phyloP scores from a whole-genome alignment of 2,888 invertebrate species.

The Cephus nigrinus region DNA sequence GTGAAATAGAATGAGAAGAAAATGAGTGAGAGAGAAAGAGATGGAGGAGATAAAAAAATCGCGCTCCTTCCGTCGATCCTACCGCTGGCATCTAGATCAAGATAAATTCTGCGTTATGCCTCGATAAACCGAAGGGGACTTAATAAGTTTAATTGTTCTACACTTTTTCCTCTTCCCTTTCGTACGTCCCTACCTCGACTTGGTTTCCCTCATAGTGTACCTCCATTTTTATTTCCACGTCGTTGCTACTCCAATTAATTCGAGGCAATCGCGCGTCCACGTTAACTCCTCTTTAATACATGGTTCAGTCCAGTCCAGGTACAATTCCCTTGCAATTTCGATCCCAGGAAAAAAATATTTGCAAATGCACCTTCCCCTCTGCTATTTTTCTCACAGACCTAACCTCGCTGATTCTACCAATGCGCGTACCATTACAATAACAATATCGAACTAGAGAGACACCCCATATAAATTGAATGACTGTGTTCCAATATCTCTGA shows the following conservation, averaged over 20 bases:
- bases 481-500: neutral
- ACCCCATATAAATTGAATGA: neutral
- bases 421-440: neutral
- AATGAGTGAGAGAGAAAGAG: neutral
- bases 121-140: constrained; percentile 3
- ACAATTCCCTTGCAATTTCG: neutral
- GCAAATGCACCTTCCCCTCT: neutral
- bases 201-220: neutral
- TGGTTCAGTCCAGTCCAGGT: neutral
- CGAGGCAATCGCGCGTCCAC: neutral
- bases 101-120: neutral
- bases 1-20: neutral
- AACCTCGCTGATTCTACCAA: neutral
- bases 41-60: neutral
- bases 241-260: neutral
- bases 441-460: neutral
- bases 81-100: neutral
- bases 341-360: neutral
- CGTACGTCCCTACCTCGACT: neutral
- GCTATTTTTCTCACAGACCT: neutral
- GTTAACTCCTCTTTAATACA: neutral
- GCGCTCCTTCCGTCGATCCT: neutral
- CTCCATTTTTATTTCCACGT: neutral
- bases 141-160: neutral
- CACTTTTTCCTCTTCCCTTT: neutral